These are phyloP conservation scores for Silurus meridionalis DNA, from an alignment of 2,113 vertebrate genomes.

Conservation along the genomic window DNA sequence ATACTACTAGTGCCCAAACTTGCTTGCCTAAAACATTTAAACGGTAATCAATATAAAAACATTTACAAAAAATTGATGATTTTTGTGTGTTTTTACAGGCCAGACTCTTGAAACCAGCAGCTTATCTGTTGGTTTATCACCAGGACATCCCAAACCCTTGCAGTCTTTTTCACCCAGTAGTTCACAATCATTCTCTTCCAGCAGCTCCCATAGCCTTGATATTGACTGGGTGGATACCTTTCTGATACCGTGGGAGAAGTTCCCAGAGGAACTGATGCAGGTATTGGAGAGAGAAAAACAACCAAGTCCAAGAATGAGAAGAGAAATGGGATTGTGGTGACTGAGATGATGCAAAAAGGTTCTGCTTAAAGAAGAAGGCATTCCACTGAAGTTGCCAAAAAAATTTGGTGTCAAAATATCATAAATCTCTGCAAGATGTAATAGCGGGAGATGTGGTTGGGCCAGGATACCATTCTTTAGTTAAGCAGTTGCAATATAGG, in stretches of 20 bases:
- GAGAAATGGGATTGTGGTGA: constrained; percentile 49
- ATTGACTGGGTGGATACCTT: background rate
- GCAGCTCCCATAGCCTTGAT: background rate
- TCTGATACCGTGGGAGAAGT: background rate
- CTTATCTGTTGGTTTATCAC: constrained; percentile 23
- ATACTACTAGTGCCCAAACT: too few species aligned
- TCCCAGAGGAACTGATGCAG: constrained; percentile 44
- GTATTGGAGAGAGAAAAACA: constrained; percentile 9
- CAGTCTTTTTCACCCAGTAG: constrained; percentile 35
- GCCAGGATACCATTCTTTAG: too few species aligned
- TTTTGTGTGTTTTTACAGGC: too few species aligned
- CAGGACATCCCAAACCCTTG: constrained; percentile 13
- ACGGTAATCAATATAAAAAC: too few species aligned
- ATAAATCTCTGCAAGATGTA: too few species aligned
- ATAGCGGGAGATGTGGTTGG: too few species aligned
- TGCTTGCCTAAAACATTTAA: too few species aligned
- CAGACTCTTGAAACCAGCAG: too few species aligned
- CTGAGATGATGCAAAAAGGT: constrained; percentile 46
- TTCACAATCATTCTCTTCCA: background rate
- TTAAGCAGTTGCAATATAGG: too few species aligned
- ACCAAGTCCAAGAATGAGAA: constrained; percentile 41
- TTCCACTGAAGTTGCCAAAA: background rate
- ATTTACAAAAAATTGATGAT: too few species aligned
- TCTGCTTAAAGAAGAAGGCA: constrained; percentile 10
- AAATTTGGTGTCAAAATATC: too few species aligned